Evolutionary conservation across 2,113 vertebrate genomes (phyloP).

Genomic region (Dolichotis patagonum): DNA sequence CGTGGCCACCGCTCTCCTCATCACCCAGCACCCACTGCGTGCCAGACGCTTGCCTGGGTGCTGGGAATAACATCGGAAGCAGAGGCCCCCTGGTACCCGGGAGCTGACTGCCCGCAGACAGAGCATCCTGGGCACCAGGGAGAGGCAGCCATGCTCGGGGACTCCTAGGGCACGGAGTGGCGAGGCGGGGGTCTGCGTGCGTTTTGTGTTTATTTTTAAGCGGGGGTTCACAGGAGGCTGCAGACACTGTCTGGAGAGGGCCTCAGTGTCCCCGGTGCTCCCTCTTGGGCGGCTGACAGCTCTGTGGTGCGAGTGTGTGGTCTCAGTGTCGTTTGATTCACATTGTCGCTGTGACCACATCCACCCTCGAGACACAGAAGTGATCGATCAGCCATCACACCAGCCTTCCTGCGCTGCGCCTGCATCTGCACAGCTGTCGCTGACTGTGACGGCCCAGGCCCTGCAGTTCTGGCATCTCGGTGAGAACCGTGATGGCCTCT

Average conservation of each 20-base stretch:
- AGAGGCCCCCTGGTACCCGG: too few species aligned
- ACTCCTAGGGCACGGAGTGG: neutral
- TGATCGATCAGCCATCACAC: rapidly evolving
- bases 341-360: rapidly evolving
- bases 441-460: rapidly evolving
- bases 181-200: neutral
- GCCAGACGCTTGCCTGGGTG: neutral
- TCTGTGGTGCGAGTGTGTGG: rapidly evolving
- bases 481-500: neutral
- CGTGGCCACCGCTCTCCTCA: neutral
- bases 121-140: rapidly evolving
- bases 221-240: neutral
- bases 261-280: neutral
- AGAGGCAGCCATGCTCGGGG: neutral
- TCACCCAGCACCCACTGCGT: neutral
- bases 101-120: neutral
- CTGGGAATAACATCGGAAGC: neutral
- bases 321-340: rapidly evolving
- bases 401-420: rapidly evolving
- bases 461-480: neutral
- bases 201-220: neutral
- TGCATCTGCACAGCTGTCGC: rapidly evolving
- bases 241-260: neutral
- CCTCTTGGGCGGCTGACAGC: rapidly evolving
- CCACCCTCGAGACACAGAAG: neutral